Evolutionary conservation across 1,140 invertebrate species (phyloP), one percentile per base, ranked within the genome.

Genomic region (Megalonaias nervosa): DNA sequence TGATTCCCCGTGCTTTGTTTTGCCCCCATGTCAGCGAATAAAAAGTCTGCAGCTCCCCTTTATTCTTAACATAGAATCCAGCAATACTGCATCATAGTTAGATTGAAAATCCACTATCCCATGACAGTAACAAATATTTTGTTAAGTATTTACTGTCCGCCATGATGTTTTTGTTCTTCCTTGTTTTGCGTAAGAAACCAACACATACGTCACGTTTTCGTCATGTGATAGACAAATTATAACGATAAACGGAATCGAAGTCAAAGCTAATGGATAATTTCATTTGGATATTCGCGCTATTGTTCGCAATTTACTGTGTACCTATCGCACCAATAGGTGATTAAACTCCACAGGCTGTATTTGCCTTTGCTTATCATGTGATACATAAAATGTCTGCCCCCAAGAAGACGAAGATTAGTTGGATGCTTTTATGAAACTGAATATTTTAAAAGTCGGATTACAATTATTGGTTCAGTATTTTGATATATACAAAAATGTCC

Each of bases 181-280:
- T 86, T 87, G 83, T 85, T 86, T 88, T 87, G 84, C 84, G 83
- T 84, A 86, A 79, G 87, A 84, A 85, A 88, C 87, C 86, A 86
- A 87, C 83, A 88, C 85, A 87, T 85, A 85, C 59, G 71, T 85
- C 82, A 86, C 83, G 83, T 84, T 74, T 71, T 71, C 38, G 68
- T 71, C 26, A 86, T 80, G 80, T 85, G 83, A 84, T 60, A 58
- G 73, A 59, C 23, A 67, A 38, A 67, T 71, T 67, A 76, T 71
- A 48, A 48, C 38, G 38, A 48, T 11, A 48, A 48, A 48, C 38
- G 38, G 6, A 48, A 0, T 48, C 6, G 38, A 48, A 48, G 38
- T 48, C 38, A 48, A 48, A 48, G 6, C 38, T 6, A 48, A 48
- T 48, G 6, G 38, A 48, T 48, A 48, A 48, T 48, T 48, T 4